These are phyloP conservation scores for Fulica atra DNA, from an alignment of 2,113 vertebrate species.

Conservation along the genomic window DNA sequence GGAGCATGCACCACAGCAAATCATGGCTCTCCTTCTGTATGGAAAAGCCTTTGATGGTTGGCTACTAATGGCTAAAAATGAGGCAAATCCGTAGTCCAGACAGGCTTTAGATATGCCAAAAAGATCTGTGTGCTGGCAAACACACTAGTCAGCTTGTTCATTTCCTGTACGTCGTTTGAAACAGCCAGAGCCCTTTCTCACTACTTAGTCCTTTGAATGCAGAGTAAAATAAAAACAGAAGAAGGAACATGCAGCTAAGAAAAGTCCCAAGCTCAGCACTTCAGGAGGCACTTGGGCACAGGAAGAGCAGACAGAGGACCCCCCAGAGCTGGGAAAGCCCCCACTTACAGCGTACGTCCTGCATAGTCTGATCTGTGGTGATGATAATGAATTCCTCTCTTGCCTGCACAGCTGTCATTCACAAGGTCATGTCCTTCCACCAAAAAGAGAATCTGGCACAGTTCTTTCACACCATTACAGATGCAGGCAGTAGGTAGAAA, in stretches of 20 bases:
- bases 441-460: not conserved
- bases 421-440: not conserved
- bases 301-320: not conserved
- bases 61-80: conserved; percentile 6
- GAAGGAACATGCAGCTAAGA: not conserved
- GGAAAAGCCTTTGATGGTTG: conserved; percentile 40
- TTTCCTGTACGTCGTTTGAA: not conserved
- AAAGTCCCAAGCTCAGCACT: conserved; percentile 23
- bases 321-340: not conserved
- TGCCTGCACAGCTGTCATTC: not conserved
- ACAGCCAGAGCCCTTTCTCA: conserved; percentile 15
- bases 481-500: not conserved
- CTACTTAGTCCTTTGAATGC: conserved; percentile 29
- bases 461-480: not conserved
- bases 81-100: conserved; percentile 1
- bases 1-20: not conserved
- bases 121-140: not conserved
- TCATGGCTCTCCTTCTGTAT: not conserved
- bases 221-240: conserved; percentile 52
- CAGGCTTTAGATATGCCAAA: not conserved
- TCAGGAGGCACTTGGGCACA: not conserved
- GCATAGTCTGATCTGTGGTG: not conserved
- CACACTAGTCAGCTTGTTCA: not conserved
- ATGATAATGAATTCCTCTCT: not conserved
- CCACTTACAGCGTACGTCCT: not conserved